Evolutionary conservation across 1,140 invertebrate species (phyloP).

Genomic region (Lucilia sericata): DNA sequence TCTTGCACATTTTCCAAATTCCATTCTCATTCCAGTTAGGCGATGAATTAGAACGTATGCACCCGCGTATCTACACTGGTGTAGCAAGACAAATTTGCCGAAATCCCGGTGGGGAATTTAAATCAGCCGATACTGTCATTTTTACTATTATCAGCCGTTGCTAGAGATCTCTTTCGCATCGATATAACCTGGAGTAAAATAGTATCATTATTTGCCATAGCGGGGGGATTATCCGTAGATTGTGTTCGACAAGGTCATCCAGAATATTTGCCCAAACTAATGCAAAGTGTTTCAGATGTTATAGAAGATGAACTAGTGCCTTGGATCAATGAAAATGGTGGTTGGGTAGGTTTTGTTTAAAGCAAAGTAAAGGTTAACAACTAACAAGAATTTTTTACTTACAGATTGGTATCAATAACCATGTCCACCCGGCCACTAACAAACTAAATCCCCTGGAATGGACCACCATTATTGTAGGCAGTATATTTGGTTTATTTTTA

Average conservation of each 20-base stretch:
- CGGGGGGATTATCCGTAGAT: conserved; percentile 78
- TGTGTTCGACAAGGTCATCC: conserved; percentile 76
- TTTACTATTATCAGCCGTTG: conserved; percentile 73
- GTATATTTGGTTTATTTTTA: conserved; percentile 62
- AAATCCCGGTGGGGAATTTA: conserved; percentile 66
- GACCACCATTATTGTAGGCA: conserved; percentile 62
- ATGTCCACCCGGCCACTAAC: conserved; percentile 61
- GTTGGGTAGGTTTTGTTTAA: conserved; percentile 70
- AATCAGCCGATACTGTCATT: conserved; percentile 70
- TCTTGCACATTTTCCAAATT: background rate
- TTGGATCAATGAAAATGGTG: conserved; percentile 79
- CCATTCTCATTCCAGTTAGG: conserved; percentile 68
- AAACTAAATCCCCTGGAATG: conserved; percentile 63
- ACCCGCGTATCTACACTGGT: conserved; percentile 74
- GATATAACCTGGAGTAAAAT: conserved; percentile 79
- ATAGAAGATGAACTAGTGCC: conserved; percentile 76
- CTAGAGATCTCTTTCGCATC: conserved; percentile 71
- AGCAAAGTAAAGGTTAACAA: no score
- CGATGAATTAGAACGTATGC: conserved; percentile 75
- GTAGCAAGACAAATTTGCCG: conserved; percentile 72
- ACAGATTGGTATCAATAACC: conserved; percentile 63
- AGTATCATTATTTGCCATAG: conserved; percentile 76
- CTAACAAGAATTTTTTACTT: background rate
- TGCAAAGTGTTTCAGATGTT: conserved; percentile 73
- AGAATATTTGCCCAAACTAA: conserved; percentile 74